Conservation (phyloP, 2,113 vertebrate species). For the Ictalurus furcatus region DNA sequence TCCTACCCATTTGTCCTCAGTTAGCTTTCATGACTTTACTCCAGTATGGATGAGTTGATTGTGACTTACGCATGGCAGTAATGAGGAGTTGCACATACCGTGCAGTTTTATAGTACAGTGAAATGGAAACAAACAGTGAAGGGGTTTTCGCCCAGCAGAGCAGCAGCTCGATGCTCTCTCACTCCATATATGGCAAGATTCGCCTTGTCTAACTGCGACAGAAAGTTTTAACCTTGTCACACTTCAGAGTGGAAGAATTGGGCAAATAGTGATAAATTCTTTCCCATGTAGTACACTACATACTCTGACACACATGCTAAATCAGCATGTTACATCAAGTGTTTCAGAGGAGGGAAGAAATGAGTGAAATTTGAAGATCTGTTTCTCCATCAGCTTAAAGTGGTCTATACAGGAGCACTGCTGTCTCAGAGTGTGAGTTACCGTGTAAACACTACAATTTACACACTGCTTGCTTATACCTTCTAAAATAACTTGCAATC, state of each 20-base stretch:
- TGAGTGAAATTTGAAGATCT: background rate
- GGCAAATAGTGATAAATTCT: conserved; percentile 64
- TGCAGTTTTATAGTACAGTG: conserved; percentile 66
- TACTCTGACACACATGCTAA: conserved; percentile 29
- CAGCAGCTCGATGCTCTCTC: conserved; percentile 17
- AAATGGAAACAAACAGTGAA: conserved; percentile 72
- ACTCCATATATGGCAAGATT: conserved; percentile 71
- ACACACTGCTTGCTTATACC: background rate
- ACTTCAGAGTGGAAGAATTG: conserved; percentile 56
- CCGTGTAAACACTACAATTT: background rate
- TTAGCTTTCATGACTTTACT: conserved; percentile 14
- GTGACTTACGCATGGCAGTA: conserved; percentile 48
- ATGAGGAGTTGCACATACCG: conserved; percentile 63
- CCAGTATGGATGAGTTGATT: conserved; percentile 8
- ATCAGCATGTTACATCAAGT: conserved; percentile 4
- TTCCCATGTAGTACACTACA: conserved; percentile 40
- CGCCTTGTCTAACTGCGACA: conserved; percentile 59
- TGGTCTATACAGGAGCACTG: background rate
- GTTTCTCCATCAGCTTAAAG: background rate
- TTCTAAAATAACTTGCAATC: conserved; percentile 3
- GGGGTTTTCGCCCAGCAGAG: conserved; percentile 65
- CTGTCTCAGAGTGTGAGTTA: background rate
- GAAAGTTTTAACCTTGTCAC: conserved; percentile 66
- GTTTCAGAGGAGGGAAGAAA: conserved; percentile 29
- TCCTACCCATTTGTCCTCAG: background rate